Percentiles rank a stretch among this genome's conserved stretches.
phyloP scores from a whole-genome alignment of 2,113 vertebrate species.

The Formicarius rufipectus region DNA sequence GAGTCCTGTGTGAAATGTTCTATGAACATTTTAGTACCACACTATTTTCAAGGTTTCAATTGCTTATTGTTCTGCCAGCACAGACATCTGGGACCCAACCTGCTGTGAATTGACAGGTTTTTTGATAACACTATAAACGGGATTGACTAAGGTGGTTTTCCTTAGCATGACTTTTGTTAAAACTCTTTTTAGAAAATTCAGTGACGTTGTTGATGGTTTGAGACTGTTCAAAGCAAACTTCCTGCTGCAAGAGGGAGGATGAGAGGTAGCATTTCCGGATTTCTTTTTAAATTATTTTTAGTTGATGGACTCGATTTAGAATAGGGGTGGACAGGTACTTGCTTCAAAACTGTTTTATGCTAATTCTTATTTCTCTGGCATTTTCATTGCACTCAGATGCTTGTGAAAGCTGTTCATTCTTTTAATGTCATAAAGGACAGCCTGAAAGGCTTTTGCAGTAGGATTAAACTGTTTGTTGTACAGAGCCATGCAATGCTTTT shows the following conservation, averaged over 20 bases:
- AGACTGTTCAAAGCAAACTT: not conserved
- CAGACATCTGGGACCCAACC: not conserved
- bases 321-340: not conserved
- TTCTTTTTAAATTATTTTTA: not conserved
- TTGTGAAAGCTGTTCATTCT: not conserved
- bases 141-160: accelerated
- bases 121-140: not conserved
- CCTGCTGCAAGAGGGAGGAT: not conserved
- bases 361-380: not conserved
- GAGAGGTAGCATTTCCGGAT: not conserved
- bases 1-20: not conserved
- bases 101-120: not conserved
- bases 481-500: not conserved
- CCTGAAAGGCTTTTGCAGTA: not conserved
- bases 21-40: not conserved
- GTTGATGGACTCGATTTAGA: not conserved
- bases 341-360: not conserved
- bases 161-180: not conserved
- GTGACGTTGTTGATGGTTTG: not conserved
- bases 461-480: not conserved
- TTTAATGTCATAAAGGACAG: not conserved
- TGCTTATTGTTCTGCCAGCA: not conserved
- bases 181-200: not conserved
- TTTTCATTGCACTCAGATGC: not conserved
- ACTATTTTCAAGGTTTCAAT: not conserved